These are phyloP conservation scores for Propsilocerus akamusi DNA, from an alignment of 1,140 invertebrate genomes.

Conservation along the genomic window DNA sequence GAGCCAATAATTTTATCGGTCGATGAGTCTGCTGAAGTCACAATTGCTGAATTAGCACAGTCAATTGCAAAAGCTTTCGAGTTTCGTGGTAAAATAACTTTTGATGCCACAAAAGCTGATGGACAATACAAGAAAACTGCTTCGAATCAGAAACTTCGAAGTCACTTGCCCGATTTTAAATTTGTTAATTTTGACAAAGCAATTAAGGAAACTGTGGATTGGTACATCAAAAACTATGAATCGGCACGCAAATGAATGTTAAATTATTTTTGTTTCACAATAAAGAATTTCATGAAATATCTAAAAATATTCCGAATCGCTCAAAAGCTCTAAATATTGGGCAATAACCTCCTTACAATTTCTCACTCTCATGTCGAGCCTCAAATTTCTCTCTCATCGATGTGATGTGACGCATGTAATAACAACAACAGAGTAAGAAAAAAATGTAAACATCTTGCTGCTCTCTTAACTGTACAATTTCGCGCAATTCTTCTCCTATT, in stretches of 20 bases:
- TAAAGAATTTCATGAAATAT: too few relatives aligned
- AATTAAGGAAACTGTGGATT: constrained; percentile 69
- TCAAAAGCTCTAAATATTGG: too few relatives aligned
- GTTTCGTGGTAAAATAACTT: constrained; percentile 48
- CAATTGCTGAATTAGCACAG: constrained; percentile 68
- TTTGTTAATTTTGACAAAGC: constrained; percentile 81
- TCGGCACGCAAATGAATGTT: constrained; percentile 51
- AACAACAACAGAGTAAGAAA: too few relatives aligned
- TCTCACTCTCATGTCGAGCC: too few relatives aligned
- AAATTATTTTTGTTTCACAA: too few relatives aligned
- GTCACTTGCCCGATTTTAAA: constrained; percentile 63
- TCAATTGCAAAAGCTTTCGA: constrained; percentile 56
- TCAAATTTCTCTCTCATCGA: too few relatives aligned
- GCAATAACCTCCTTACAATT: too few relatives aligned
- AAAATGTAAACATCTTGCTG: too few relatives aligned
- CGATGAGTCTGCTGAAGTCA: constrained; percentile 78
- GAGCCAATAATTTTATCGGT: constrained; percentile 92
- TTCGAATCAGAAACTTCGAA: constrained; percentile 77
- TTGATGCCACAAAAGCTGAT: constrained; percentile 78
- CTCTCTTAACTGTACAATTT: too few relatives aligned
- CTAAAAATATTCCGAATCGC: too few relatives aligned
- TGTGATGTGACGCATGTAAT: too few relatives aligned
- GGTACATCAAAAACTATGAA: constrained; percentile 73
- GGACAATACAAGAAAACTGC: constrained; percentile 98
- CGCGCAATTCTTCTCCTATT: too few relatives aligned